Evolutionary conservation across 2,888 invertebrate species (phyloP).

Genomic region (Drosophila mercatorum): DNA sequence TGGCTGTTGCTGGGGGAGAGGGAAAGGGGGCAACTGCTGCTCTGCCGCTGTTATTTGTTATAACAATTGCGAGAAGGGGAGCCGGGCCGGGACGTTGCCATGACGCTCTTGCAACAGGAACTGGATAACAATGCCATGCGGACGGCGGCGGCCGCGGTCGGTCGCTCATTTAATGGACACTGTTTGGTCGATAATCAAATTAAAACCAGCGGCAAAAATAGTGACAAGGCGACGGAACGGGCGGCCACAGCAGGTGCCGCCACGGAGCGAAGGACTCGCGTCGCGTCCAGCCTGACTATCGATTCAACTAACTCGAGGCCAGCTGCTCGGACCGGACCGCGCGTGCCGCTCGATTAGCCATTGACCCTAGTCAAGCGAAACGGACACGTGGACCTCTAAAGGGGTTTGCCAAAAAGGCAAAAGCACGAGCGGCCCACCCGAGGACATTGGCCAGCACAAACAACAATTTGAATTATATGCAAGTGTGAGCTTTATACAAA

Average conservation of each 20-base stretch:
- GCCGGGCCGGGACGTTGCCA: slow-evolving; percentile 50
- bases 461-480: background rate
- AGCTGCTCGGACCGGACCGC: slow-evolving; percentile 45
- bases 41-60: slow-evolving; percentile 71
- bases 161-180: slow-evolving; percentile 79
- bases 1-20: background rate
- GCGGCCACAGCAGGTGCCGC: slow-evolving; percentile 25
- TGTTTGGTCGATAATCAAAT: slow-evolving; percentile 84
- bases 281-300: slow-evolving; percentile 26
- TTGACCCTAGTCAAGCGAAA: slow-evolving; percentile 51
- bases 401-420: slow-evolving; percentile 18
- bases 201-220: slow-evolving; percentile 56
- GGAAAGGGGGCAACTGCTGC: background rate
- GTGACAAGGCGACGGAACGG: background rate
- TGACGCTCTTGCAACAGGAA: slow-evolving; percentile 51
- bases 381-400: slow-evolving; percentile 13
- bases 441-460: background rate
- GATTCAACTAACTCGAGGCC: slow-evolving; percentile 51
- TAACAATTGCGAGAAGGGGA: slow-evolving; percentile 60
- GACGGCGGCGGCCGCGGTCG: slow-evolving; percentile 59
- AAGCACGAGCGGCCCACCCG: background rate
- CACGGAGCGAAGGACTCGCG: background rate
- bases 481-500: too few species aligned
- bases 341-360: slow-evolving; percentile 62
- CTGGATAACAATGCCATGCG: slow-evolving; percentile 59